Evolutionary conservation across 2,797 vertebrate genomes (phyloP).

Genomic region (Oceanodroma leucorhoa): DNA sequence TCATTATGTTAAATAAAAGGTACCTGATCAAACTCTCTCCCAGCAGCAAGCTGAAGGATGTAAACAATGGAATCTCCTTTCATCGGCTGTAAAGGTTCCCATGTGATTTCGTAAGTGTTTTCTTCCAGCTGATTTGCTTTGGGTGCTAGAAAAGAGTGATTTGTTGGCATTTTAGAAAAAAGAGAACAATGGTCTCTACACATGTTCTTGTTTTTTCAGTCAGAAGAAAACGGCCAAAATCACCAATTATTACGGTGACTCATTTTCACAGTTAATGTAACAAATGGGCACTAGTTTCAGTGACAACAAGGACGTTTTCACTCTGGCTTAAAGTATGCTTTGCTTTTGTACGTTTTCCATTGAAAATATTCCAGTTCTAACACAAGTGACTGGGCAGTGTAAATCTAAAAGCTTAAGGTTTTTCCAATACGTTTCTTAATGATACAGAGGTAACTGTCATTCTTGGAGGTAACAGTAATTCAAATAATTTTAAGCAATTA

Average conservation of each 20-base stretch:
- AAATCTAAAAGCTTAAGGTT: not conserved
- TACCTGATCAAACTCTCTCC: slow-evolving; percentile 81
- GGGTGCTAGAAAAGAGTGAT: slow-evolving; percentile 63
- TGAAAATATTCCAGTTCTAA: not conserved
- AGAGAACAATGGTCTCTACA: not conserved
- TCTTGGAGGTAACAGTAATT: not conserved
- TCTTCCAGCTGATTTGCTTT: slow-evolving; percentile 73
- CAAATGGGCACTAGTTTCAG: not conserved
- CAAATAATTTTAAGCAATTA: not conserved
- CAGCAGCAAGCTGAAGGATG: slow-evolving; percentile 78
- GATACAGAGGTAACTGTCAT: not conserved
- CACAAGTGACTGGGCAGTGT: fast-evolving
- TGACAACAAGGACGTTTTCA: not conserved
- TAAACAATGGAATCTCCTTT: slow-evolving; percentile 83
- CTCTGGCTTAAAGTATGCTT: not conserved
- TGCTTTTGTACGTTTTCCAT: not conserved
- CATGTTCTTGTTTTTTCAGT: not conserved
- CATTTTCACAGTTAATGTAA: not conserved
- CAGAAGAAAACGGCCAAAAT: not conserved
- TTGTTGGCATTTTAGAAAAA: not conserved
- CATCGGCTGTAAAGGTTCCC: slow-evolving; percentile 80
- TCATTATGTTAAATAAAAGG: not conserved
- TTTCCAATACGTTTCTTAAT: not conserved
- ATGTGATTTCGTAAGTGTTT: slow-evolving; percentile 77
- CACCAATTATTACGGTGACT: not conserved